Percentiles rank a stretch among this genome's conserved stretches.
Evolutionary conservation across 2,797 vertebrate genomes (phyloP).

Genomic region (Neosalanx taihuensis): DNA sequence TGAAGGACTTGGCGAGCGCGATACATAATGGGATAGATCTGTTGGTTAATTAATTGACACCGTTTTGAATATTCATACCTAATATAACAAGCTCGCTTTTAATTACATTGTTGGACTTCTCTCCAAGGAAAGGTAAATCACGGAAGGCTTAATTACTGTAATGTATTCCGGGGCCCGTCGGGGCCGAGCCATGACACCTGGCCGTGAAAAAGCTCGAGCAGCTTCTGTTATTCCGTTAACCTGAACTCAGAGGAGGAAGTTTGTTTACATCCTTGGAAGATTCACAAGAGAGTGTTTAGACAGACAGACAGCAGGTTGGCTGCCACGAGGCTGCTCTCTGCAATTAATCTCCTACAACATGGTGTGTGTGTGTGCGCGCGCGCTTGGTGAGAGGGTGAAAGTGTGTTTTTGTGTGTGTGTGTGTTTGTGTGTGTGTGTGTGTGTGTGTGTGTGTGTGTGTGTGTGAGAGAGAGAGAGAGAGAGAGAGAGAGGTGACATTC

Average conservation of each 20-base stretch:
- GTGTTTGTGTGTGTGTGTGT: conserved; percentile 29
- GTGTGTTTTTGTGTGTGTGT: conserved; percentile 30
- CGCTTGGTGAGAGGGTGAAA: conserved; percentile 14
- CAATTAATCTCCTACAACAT: conserved; percentile 73
- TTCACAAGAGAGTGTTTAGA: conserved; percentile 70
- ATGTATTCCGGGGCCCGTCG: conserved; percentile 97
- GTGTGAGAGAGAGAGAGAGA: neutral
- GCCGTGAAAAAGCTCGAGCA: conserved; percentile 73
- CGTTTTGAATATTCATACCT: conserved; percentile 99
- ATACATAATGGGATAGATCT: conserved; percentile 82
- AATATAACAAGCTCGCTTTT: conserved; percentile 93
- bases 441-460: conserved; percentile 19
- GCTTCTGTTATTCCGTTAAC: conserved; percentile 80
- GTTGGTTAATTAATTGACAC: conserved; percentile 98
- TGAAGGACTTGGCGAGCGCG: conserved; percentile 82
- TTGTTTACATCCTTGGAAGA: conserved; percentile 78
- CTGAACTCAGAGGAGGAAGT: conserved; percentile 70
- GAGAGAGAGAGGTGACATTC: neutral
- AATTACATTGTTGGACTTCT: conserved; percentile 99
- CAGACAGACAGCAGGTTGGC: conserved; percentile 71
- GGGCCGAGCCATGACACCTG: conserved; percentile 95
- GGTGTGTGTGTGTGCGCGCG: conserved; percentile 14
- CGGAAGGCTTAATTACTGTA: conserved; percentile 99
- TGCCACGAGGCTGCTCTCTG: conserved; percentile 58
- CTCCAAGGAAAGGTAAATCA: conserved; percentile 98